phyloP scores from a whole-genome alignment of 2,888 invertebrate species.

The Apocheima hispidaria region DNA sequence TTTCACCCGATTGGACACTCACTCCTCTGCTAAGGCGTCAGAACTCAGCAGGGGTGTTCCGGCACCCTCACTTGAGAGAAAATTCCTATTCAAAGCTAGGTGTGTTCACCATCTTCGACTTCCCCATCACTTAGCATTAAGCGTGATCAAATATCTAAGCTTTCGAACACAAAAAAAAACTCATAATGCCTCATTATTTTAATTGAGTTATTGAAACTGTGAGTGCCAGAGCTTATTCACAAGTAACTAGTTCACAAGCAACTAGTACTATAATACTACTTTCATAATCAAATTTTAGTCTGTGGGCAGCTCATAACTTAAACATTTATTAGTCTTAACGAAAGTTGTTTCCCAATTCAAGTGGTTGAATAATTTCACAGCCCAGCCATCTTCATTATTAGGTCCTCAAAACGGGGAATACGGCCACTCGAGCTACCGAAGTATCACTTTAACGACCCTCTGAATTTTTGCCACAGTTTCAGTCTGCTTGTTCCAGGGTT shows the following conservation, averaged over 20 bases:
- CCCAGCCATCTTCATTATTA: constrained; percentile 29
- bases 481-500: constrained; percentile 24
- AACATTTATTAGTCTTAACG: constrained; percentile 14
- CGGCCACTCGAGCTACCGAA: constrained; percentile 22
- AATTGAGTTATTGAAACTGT: too few relatives aligned
- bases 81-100: too few relatives aligned
- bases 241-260: not conserved
- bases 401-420: constrained; percentile 37
- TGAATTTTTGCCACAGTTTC: constrained; percentile 40
- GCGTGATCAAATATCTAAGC: too few relatives aligned
- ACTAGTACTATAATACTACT: not conserved
- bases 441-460: constrained; percentile 27
- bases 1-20: too few relatives aligned
- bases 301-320: constrained; percentile 1
- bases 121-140: too few relatives aligned
- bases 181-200: too few relatives aligned
- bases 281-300: not conserved
- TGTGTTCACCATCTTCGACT: too few relatives aligned
- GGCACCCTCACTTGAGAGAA: too few relatives aligned
- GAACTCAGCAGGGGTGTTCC: too few relatives aligned
- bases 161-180: too few relatives aligned
- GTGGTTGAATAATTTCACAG: constrained; percentile 22
- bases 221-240: not conserved
- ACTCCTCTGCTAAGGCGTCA: too few relatives aligned
- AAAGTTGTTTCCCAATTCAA: constrained; percentile 20